Conservation (phyloP, 2,113 vertebrate species). For the Notothenia rossii region DNA sequence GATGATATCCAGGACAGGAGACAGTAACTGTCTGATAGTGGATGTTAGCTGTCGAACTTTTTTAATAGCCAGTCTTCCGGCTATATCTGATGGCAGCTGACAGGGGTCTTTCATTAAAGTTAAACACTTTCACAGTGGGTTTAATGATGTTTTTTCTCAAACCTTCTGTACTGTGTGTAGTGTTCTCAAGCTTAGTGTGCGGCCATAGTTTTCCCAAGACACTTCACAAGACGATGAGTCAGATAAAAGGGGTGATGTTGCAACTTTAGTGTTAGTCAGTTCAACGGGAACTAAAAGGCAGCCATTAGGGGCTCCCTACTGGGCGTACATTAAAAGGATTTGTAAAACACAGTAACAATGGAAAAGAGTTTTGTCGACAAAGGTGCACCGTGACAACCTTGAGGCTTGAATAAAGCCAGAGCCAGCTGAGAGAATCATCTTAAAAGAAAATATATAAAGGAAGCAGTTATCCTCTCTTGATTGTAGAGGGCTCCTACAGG, state of each 20-base stretch:
- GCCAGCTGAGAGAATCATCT: slow-evolving; percentile 45
- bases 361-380: slow-evolving; percentile 70
- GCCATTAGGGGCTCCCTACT: slow-evolving; percentile 56
- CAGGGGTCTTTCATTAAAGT: slow-evolving; percentile 28
- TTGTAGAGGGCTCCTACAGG: slow-evolving; percentile 38
- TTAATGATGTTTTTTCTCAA: slow-evolving; percentile 30
- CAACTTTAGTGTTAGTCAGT: slow-evolving; percentile 57
- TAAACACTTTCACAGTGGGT: slow-evolving; percentile 18
- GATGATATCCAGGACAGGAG: slow-evolving; percentile 11
- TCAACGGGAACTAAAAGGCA: slow-evolving; percentile 58
- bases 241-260: slow-evolving; percentile 59
- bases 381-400: slow-evolving; percentile 62
- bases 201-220: slow-evolving; percentile 42
- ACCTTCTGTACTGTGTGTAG: slow-evolving; percentile 16
- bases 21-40: background rate
- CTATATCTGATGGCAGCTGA: slow-evolving; percentile 23
- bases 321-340: slow-evolving; percentile 68
- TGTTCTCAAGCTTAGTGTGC: slow-evolving; percentile 25
- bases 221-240: slow-evolving; percentile 33
- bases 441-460: slow-evolving; percentile 45
- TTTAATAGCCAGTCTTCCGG: slow-evolving; percentile 12
- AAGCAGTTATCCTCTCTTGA: slow-evolving; percentile 39
- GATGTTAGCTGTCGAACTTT: slow-evolving; percentile 14
- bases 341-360: slow-evolving; percentile 66
- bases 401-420: slow-evolving; percentile 61